These are phyloP conservation scores for Myanophis thanlyinensis DNA, from an alignment of 2,113 vertebrate genomes.

Conservation along the genomic window DNA sequence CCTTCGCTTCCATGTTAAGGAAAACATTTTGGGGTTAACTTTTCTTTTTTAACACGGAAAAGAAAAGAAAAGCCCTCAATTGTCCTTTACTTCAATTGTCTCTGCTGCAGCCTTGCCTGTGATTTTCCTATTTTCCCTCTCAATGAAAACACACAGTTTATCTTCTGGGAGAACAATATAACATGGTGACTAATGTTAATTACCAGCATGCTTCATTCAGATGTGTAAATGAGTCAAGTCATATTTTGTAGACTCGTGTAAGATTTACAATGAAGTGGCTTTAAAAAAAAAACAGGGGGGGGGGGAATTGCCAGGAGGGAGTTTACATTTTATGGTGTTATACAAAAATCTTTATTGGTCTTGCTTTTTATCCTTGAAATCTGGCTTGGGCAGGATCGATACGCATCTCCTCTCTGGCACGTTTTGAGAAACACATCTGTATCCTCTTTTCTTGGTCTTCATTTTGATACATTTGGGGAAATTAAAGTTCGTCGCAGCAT, in stretches of 20 bases:
- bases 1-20: no score
- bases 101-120: not conserved
- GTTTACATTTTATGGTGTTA: slow-evolving; percentile 51
- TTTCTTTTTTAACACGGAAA: not conserved
- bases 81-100: slow-evolving; percentile 14
- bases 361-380: slow-evolving; percentile 37
- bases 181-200: slow-evolving; percentile 45
- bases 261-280: slow-evolving; percentile 53
- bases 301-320: slow-evolving; percentile 35
- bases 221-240: slow-evolving; percentile 42
- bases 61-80: no score
- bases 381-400: slow-evolving; percentile 38
- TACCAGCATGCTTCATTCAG: slow-evolving; percentile 42
- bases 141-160: slow-evolving; percentile 9
- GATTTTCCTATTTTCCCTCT: slow-evolving; percentile 19
- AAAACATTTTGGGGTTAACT: not conserved
- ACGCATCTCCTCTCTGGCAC: not conserved
- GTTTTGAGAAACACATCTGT: slow-evolving; percentile 10
- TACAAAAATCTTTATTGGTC: slow-evolving; percentile 48
- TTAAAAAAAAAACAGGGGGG: slow-evolving; percentile 30
- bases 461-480: slow-evolving; percentile 38
- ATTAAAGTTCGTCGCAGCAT: slow-evolving; percentile 11
- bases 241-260: slow-evolving; percentile 42
- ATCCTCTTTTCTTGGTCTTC: not conserved
- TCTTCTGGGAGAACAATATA: slow-evolving; percentile 14